Evolutionary conservation across 2,113 vertebrate species (phyloP).

Genomic region (Hoplias malabaricus): DNA sequence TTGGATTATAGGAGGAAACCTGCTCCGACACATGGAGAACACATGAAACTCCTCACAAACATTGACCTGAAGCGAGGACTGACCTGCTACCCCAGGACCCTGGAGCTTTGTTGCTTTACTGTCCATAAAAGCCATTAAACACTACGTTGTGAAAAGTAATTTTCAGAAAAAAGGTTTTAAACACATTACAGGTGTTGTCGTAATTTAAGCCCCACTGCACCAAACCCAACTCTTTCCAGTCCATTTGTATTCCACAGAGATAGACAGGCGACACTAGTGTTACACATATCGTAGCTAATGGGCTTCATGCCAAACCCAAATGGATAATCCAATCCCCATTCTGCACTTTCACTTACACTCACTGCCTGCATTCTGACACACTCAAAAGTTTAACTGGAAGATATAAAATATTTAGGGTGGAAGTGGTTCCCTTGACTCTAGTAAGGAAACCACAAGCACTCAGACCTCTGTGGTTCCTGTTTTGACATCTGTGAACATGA

Average conservation of each 20-base stretch:
- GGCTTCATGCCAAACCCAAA: background rate
- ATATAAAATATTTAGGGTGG: background rate
- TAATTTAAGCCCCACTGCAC: background rate
- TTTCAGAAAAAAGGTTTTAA: no score
- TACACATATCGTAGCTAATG: background rate
- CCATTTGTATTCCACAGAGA: background rate
- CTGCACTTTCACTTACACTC: slow-evolving; percentile 2
- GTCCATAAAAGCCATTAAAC: background rate
- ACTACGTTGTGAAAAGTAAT: background rate
- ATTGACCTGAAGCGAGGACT: no score
- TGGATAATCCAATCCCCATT: background rate
- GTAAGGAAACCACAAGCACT: background rate
- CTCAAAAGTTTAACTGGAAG: background rate
- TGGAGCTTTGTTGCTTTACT: no score
- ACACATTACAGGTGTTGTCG: background rate
- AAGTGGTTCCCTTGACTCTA: background rate
- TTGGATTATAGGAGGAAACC: no score
- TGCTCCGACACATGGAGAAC: no score
- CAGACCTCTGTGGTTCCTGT: background rate
- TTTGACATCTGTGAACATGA: slow-evolving; percentile 16
- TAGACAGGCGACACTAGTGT: background rate
- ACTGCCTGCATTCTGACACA: background rate
- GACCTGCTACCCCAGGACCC: no score
- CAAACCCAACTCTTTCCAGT: background rate
- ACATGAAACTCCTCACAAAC: no score